phyloP scores from a whole-genome alignment of 2,888 invertebrate genomes.

The Diarsia dahlii region DNA sequence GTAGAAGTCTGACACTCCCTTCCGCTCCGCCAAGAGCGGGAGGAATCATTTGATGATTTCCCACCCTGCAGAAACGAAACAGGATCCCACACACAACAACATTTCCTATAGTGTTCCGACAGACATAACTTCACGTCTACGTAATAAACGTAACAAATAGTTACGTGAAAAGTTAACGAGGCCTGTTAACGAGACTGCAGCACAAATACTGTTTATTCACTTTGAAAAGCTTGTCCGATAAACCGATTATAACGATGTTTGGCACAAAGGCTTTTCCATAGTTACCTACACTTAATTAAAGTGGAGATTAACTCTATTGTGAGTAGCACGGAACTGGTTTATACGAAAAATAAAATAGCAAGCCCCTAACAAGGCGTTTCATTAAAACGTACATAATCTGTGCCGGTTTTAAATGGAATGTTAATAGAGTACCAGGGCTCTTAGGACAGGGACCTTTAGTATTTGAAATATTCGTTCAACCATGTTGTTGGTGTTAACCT shows the following conservation, averaged over 20 bases:
- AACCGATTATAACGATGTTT: constrained; percentile 75
- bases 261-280: constrained; percentile 69
- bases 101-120: background rate
- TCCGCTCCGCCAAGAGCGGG: too few relatives aligned
- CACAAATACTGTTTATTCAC: constrained; percentile 71
- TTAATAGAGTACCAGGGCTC: background rate
- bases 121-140: background rate
- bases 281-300: constrained; percentile 56
- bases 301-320: constrained; percentile 55
- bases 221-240: constrained; percentile 73
- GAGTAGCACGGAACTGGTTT: constrained; percentile 32
- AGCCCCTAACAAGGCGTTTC: constrained; percentile 28
- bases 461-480: constrained; percentile 4
- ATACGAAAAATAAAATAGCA: constrained; percentile 28
- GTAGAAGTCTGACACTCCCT: too few relatives aligned
- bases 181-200: constrained; percentile 63
- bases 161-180: constrained; percentile 49
- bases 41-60: too few relatives aligned
- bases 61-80: too few relatives aligned
- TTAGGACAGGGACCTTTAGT: constrained; percentile 4
- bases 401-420: constrained; percentile 13
- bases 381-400: constrained; percentile 50
- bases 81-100: background rate
- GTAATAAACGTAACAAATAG: constrained; percentile 22
- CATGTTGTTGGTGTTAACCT: constrained; percentile 3